Base-by-base conservation (phyloP, 2,797 vertebrate genomes). In the Schizopygopsis malacanthus region DNA sequence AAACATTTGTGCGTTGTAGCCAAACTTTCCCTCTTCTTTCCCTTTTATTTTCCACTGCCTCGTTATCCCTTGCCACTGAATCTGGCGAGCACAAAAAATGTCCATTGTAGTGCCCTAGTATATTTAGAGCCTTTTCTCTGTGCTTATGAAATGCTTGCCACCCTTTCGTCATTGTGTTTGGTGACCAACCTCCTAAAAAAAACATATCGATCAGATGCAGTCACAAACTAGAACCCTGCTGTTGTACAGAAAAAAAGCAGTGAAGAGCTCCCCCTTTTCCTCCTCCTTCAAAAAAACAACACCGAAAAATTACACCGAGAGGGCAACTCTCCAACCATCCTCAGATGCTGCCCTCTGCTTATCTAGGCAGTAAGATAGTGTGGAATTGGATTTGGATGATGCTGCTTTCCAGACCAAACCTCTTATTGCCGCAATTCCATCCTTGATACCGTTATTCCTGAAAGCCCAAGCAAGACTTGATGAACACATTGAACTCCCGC, bases 161-260 rank as follows among this genome's bases (percentile, higher is more conserved):
- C 78, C 81, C 75, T 25, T 9, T n/a, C 15, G 12, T 47, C 90
- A 90, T 89, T 92, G 88, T n/a, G 15, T 81, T 85, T 72, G 76
- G 85, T 85, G 90, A 45, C 18, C 4, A 4, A 86, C 87, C 89
- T 90, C 77, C 56, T 20, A 92, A 91, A 91, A 90, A 90, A 93
- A 88, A 89, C 90, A 93, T 93, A 94, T 93, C 88, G 91, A 94
- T 93, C 91, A 85, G 85, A 22, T 71, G 81, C 89, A 89, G 93
- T 90, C 88, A 92, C 89, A 93, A 92, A 91, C 88, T 87, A 90
- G 87, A 84, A 87, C 47, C 72, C 43, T 73, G 43, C 65, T 22
- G 67, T 69, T 63, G 33, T 79, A 81, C 25, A 37, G 33, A 33
- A 75, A 84, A 84, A 81, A 80, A 84, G 52, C 61, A 77, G 67